Evolutionary conservation across 2,113 vertebrate genomes (phyloP), one percentile per base, ranked within the genome.

Genomic region (Aspiorhynchus laticeps): DNA sequence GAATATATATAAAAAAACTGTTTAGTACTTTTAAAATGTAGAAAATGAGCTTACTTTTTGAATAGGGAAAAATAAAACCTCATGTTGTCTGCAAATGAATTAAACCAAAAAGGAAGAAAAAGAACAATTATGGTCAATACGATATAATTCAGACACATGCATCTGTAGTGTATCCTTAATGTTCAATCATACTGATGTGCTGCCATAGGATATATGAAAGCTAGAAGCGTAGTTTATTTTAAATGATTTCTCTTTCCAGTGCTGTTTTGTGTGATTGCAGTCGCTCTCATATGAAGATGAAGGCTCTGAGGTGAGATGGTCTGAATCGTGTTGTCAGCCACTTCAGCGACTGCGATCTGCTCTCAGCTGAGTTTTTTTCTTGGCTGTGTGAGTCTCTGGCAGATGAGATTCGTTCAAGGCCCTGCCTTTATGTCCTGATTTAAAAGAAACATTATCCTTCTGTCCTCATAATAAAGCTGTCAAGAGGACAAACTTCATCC

Each of bases 381-480:
- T 48, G 46, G 21, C 2, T 21, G 59, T 4, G 11, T 69, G 38
- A 53, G 56, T 61, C 24, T 28, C n/a, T 28, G 61, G 26, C 61
- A 28, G 76, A 51, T 61, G 83, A 89, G 88, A 56, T 82, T 71
- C 33, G 51, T 31, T 85, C 31, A 19, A 56, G 28, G 69, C 67
- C 63, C 31, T 71, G 17, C 43, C 10, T 88, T 51, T 84, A 74
- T 90, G 51, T 86, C 51, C 59, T 46, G 43, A 43, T 59, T 38
- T 84, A 65, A 73, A 79, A 67, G 33, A 56, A 78, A 36, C 36
- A 78, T 33, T 38, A 53, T 69, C 56, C 80, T 48, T 41, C 56
- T n/a, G 28, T 79, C 21, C 77, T 78, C 41, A 24, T 82, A 83
- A 78, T 86, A 86, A 89, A 89, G 26, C 38, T 87, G 85, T 86